Percentiles rank a stretch among this genome's conserved stretches.
Conservation (phyloP, 2,113 vertebrate genomes). For the Apistogramma diplotaenia region DNA sequence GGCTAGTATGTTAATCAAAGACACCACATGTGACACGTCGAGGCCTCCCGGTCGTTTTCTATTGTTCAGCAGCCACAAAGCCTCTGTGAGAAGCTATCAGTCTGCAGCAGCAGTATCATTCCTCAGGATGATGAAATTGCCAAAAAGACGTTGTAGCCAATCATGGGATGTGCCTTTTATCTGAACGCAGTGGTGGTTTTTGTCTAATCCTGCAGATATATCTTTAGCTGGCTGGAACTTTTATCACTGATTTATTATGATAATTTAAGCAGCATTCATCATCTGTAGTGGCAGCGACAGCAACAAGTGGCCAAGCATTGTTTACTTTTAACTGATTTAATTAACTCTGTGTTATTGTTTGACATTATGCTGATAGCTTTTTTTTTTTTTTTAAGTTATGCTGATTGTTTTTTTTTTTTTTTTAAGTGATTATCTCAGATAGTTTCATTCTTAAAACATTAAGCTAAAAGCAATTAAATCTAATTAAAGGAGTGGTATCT, state of each 20-base stretch:
- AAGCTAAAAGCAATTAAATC: neutral
- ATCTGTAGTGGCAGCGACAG: neutral
- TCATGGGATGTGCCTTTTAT: neutral
- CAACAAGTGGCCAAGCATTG: constrained; percentile 40
- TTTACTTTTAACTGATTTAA: constrained; percentile 48
- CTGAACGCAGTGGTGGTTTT: neutral
- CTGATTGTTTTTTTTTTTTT: neutral
- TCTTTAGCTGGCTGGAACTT: neutral
- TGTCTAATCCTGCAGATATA: neutral
- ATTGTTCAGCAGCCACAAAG: constrained; percentile 79
- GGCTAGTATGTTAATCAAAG: constrained; percentile 77
- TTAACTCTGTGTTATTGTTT: constrained; percentile 31
- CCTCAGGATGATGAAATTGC: constrained; percentile 54
- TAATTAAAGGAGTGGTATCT: neutral
- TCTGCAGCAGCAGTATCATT: constrained; percentile 65
- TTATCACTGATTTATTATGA: neutral
- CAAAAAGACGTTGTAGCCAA: constrained; percentile 10
- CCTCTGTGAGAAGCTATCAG: constrained; percentile 70
- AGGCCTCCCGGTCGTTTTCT: constrained; percentile 76
- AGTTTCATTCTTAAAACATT: neutral
- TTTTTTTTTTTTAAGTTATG: constrained; percentile 1
- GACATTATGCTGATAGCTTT: constrained; percentile 18
- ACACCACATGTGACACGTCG: constrained; percentile 73
- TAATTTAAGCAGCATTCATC: neutral
- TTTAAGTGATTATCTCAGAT: neutral